These are phyloP conservation scores for Acanthaster planci DNA, from an alignment of 35 echinoderm and acorn worm species.

Conservation along the genomic window DNA sequence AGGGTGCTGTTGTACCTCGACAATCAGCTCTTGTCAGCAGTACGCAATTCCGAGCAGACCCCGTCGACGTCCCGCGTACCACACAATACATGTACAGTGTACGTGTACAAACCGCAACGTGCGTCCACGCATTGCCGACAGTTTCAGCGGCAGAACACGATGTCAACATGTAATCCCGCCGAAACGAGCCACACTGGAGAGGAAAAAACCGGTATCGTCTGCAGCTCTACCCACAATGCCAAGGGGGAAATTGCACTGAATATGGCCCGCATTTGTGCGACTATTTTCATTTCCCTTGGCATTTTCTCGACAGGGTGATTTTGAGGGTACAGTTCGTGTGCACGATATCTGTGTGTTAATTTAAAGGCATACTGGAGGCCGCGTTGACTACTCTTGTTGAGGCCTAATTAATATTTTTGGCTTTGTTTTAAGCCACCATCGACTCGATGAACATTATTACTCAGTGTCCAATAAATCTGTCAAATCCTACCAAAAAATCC, in stretches of 20 bases:
- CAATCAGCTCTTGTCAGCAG: background rate
- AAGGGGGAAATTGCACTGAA: background rate
- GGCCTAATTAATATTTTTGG: too few relatives aligned
- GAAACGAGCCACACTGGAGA: slow-evolving; percentile 14
- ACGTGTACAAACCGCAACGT: background rate
- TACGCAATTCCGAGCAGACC: too few relatives aligned
- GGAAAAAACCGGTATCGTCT: too few relatives aligned
- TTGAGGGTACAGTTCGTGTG: background rate
- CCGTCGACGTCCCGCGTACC: too few relatives aligned
- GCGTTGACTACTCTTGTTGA: too few relatives aligned
- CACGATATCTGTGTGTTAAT: too few relatives aligned
- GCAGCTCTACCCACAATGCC: slow-evolving; percentile 27
- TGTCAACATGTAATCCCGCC: slow-evolving; percentile 22
- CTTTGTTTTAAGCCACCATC: too few relatives aligned
- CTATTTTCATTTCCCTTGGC: slow-evolving; percentile 13
- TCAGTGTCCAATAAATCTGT: too few relatives aligned
- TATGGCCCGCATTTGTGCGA: slow-evolving; percentile 19
- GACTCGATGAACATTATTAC: too few relatives aligned
- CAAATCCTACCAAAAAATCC: too few relatives aligned
- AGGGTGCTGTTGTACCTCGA: background rate
- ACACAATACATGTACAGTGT: background rate
- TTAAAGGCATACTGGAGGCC: too few relatives aligned
- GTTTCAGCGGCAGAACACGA: background rate
- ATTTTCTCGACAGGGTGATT: slow-evolving; percentile 3
- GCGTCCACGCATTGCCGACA: background rate